These are phyloP conservation scores for Oreochromis tanganicae DNA, from an alignment of 2,113 vertebrate species.

Conservation along the genomic window DNA sequence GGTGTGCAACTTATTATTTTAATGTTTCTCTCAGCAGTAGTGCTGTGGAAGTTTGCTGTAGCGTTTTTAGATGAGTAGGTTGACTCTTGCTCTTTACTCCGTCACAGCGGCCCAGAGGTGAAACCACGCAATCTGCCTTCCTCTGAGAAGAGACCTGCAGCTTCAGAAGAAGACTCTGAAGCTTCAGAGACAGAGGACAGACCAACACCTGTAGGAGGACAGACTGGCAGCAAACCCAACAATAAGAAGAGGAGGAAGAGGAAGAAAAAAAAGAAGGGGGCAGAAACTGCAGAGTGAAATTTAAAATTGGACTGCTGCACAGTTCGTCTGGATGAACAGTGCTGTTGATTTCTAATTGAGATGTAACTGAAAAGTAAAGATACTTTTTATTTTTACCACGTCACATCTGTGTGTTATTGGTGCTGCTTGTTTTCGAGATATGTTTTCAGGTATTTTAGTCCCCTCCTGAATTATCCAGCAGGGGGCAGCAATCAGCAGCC, in stretches of 20 bases:
- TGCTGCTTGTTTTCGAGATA: background rate
- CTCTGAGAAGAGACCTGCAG: constrained; percentile 2
- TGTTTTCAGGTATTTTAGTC: background rate
- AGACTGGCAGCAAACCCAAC: background rate
- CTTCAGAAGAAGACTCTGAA: background rate
- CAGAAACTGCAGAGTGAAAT: background rate
- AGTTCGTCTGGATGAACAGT: background rate
- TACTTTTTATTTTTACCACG: background rate
- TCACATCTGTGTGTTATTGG: background rate
- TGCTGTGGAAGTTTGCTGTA: background rate
- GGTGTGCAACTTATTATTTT: background rate
- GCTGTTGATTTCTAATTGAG: background rate
- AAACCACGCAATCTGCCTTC: background rate
- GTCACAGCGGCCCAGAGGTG: background rate
- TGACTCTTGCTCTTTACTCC: background rate
- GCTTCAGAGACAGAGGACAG: constrained; percentile 13
- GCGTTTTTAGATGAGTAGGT: background rate
- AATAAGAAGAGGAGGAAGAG: constrained; percentile 39
- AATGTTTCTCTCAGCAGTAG: background rate
- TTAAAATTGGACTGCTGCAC: background rate
- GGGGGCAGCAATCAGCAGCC: background rate
- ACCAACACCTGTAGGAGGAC: background rate
- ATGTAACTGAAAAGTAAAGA: constrained; percentile 3
- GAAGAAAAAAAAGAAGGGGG: constrained; percentile 11
- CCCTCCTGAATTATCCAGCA: background rate